These are phyloP conservation scores for Sciurus vulgaris DNA, from an alignment of 2,797 vertebrate genomes.

Conservation along the genomic window DNA sequence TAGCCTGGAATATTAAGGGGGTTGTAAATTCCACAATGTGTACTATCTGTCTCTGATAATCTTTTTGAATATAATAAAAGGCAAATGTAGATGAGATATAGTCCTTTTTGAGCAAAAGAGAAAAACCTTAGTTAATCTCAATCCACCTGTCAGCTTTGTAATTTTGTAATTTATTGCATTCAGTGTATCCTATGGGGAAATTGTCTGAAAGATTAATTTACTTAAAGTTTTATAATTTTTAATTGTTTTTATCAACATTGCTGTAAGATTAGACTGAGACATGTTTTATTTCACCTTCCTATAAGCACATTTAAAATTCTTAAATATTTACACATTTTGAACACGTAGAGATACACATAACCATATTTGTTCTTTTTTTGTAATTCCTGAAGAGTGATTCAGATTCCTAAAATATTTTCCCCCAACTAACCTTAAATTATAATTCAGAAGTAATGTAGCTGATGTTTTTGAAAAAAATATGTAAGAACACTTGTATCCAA, in stretches of 20 bases:
- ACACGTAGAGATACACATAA: neutral
- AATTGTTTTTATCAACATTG: neutral
- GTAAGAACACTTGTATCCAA: neutral
- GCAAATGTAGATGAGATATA: neutral
- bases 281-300: neutral
- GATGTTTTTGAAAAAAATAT: neutral
- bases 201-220: conserved; percentile 28
- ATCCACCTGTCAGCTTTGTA: neutral
- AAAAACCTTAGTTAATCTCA: neutral
- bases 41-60: neutral
- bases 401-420: neutral
- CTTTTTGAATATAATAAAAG: neutral
- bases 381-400: conserved; percentile 44
- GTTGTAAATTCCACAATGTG: neutral
- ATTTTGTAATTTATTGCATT: neutral
- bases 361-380: neutral
- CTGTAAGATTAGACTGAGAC: conserved; percentile 2
- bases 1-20: neutral
- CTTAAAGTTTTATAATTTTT: neutral
- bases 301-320: no score
- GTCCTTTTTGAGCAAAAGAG: neutral
- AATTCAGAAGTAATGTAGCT: neutral
- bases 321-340: neutral
- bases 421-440: neutral
- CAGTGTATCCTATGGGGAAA: neutral